Evolutionary conservation across 1,140 invertebrate species (phyloP).

Genomic region (Ostrea edulis): DNA sequence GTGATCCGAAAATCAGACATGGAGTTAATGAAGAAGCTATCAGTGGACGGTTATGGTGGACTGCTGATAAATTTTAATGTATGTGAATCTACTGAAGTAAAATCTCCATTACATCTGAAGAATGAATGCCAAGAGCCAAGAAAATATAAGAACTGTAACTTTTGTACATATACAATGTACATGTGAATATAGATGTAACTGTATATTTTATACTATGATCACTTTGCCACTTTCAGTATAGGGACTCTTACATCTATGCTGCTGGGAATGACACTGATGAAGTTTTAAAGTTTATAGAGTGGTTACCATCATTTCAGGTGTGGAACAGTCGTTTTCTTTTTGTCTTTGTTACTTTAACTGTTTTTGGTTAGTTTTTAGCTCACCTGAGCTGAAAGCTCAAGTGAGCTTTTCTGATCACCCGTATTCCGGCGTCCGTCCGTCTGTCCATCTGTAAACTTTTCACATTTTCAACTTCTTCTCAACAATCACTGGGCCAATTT

Average conservation of each 20-base stretch:
- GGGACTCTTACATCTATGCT: conserved; percentile 70
- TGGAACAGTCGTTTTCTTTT: background rate
- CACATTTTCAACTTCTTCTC: no score
- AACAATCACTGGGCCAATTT: no score
- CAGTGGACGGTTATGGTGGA: conserved; percentile 66
- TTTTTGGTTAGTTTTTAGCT: no score
- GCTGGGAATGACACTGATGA: conserved; percentile 69
- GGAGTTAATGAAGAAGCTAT: conserved; percentile 57
- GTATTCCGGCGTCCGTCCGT: no score
- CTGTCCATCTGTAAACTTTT: no score
- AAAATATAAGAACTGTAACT: background rate
- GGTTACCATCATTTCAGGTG: conserved; percentile 64
- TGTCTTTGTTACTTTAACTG: background rate
- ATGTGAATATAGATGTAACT: background rate
- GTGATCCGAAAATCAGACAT: conserved; percentile 63
- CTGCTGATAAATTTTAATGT: conserved; percentile 68
- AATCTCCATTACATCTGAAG: background rate
- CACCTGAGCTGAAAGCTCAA: no score
- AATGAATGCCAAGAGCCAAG: background rate
- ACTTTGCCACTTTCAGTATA: conserved; percentile 59
- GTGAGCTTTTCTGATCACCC: no score
- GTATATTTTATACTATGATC: background rate
- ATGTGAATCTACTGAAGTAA: conserved; percentile 32
- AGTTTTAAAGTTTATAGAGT: conserved; percentile 60
- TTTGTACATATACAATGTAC: background rate